A percentile compares a stretch with the other conserved stretches of the same genome.
phyloP scores from a whole-genome alignment of 2,113 vertebrate species.

The Microtus oregoni region DNA sequence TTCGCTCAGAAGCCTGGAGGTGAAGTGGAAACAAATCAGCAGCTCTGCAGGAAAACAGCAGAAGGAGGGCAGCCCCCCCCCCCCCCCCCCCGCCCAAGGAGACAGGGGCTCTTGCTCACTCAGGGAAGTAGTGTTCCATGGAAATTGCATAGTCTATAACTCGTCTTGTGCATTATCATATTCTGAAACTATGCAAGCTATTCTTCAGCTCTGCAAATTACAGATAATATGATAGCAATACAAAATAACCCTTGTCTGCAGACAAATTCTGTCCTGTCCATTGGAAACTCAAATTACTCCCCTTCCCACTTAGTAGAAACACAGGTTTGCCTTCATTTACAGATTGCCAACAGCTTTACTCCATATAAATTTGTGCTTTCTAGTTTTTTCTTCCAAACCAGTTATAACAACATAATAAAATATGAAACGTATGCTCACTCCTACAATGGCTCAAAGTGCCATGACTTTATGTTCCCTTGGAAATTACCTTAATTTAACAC shows the following conservation, averaged over 20 bases:
- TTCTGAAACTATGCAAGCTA: not conserved
- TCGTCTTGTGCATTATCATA: not conserved
- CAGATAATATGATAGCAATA: not conserved
- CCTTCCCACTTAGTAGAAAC: not conserved
- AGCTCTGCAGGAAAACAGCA: not conserved
- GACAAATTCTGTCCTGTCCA: not conserved
- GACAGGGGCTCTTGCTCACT: not conserved
- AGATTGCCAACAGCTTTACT: not conserved
- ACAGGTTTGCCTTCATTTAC: not conserved
- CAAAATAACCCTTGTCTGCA: not conserved
- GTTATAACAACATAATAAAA: constrained; percentile 21
- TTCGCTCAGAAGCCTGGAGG: not conserved
- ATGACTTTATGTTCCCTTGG: not conserved
- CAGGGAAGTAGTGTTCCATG: not conserved
- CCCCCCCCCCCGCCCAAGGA: no score
- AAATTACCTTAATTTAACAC: constrained; percentile 7
- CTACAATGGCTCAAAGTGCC: not conserved
- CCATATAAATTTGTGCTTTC: constrained; percentile 39
- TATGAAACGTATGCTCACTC: not conserved
- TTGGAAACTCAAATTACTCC: not conserved
- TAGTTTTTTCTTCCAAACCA: not conserved
- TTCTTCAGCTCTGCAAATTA: not conserved
- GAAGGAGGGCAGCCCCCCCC: not conserved
- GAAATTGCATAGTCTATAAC: not conserved
- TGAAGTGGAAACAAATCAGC: not conserved